phyloP scores from a whole-genome alignment of 2,113 vertebrate genomes.

The Sporophila hypoxantha region DNA sequence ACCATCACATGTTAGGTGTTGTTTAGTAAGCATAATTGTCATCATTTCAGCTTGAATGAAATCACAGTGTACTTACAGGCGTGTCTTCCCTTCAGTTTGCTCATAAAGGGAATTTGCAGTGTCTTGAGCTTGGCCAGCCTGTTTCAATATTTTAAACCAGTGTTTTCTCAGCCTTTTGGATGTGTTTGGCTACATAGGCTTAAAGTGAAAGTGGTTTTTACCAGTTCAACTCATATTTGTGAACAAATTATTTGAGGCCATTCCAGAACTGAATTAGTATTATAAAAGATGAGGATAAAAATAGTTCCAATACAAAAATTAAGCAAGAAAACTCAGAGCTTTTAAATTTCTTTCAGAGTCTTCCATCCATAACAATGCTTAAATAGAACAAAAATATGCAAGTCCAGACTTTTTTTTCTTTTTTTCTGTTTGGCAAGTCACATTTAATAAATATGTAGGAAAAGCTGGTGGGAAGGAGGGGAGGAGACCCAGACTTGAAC shows the following conservation, averaged over 20 bases:
- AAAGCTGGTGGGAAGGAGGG: not conserved
- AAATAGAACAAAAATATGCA: not conserved
- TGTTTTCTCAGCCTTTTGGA: not conserved
- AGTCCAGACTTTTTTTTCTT: not conserved
- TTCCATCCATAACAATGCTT: not conserved
- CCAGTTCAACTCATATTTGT: not conserved
- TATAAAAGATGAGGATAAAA: not conserved
- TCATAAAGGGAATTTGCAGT: not conserved
- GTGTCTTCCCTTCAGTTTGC: not conserved
- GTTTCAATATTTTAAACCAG: not conserved
- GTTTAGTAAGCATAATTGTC: not conserved
- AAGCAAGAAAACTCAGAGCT: not conserved
- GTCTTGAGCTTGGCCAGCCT: not conserved
- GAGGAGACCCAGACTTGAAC: not conserved
- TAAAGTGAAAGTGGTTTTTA: not conserved
- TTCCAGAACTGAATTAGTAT: not conserved
- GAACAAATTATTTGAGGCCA: not conserved
- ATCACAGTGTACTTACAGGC: not conserved
- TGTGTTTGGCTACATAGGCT: not conserved
- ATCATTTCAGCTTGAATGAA: not conserved
- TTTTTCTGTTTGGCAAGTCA: not conserved
- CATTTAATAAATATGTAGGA: not conserved
- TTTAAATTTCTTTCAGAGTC: not conserved
- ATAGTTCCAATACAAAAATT: not conserved
- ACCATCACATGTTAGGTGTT: not conserved